These are phyloP conservation scores for Erinaceus europaeus DNA, from an alignment of 2,113 vertebrate genomes.

Conservation along the genomic window DNA sequence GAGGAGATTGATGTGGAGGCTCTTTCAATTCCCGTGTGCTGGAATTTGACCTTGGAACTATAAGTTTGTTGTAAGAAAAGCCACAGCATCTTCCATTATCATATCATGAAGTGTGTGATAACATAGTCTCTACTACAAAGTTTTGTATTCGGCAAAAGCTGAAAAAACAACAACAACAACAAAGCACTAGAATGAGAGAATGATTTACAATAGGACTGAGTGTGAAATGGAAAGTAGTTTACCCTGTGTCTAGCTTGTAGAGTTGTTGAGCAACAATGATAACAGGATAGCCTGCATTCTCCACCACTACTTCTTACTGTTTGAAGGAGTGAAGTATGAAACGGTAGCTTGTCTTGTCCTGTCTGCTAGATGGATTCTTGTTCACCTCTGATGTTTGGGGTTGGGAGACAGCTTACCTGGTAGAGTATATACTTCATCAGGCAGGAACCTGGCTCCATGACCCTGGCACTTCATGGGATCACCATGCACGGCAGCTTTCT, in stretches of 20 bases:
- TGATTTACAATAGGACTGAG: not conserved
- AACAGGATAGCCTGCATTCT: not conserved
- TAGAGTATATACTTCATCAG: too few species aligned
- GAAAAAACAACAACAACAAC: too few species aligned
- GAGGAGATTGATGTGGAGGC: not conserved
- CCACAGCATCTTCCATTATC: not conserved
- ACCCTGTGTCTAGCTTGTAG: not conserved
- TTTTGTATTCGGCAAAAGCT: not conserved
- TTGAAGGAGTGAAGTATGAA: not conserved
- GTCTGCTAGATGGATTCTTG: not conserved
- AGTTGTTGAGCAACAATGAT: not conserved
- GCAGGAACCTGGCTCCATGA: too few species aligned
- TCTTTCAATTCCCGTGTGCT: not conserved
- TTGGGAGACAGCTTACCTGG: too few species aligned
- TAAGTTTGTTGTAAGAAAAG: not conserved
- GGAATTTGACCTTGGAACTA: not conserved
- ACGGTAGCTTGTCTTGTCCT: not conserved
- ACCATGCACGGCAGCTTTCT: too few species aligned
- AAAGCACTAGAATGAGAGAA: not conserved
- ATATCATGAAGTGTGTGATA: not conserved
- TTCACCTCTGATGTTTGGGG: not conserved
- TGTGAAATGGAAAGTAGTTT: not conserved
- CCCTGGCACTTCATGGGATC: too few species aligned
- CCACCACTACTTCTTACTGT: not conserved
- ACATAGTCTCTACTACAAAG: not conserved